Base-by-base conservation (phyloP, 2,888 invertebrate genomes). In the Melanostoma scalare region DNA sequence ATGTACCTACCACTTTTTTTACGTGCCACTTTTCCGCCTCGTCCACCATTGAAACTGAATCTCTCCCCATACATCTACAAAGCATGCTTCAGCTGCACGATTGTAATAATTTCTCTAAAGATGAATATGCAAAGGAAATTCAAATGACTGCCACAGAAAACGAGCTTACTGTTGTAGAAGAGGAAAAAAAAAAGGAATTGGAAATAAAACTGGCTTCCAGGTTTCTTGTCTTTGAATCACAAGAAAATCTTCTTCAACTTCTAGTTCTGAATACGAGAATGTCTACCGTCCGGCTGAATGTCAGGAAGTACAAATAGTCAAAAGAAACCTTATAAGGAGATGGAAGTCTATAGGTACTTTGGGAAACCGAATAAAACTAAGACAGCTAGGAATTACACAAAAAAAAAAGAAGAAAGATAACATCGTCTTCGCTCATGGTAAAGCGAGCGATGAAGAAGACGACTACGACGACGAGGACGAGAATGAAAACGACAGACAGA, bases 81-180 rank as follows among this genome's bases (percentile, higher is more conserved):
- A 20, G 20, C 44, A 44, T 10, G 35, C 42, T 35, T 20, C 31
- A 53, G 46, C 40, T 42, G 42, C 53, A 42, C 10, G 42, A 20
- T 42, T 35, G 31, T 68, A 20, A 52, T 40, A 52, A 52, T 35
- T 35, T 44, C 44, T 35, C 61, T 44, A 46, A 53, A 63, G 72
- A 73, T 63, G 53, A 55, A 56, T 74, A 48, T 40, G 50, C 65
- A 65, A 50, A 74, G 65, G 65, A 74, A 74, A 74, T 65, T 65
- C 50, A 74, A 74, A 58, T 65, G 74, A 74, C 74, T 74, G 56
- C 65, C 65, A 65, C 74, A 56, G 65, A 56, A 74, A 46, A 36
- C 38, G 48, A 20, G 20, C 20, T 20, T 20, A 20, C 20, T 20
- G 20, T 1, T 20, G 20, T 20, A 20, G 20, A 20, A 20, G 20